Evolutionary conservation across 2,113 vertebrate genomes (phyloP), one percentile per base, ranked within the genome.

Genomic region (Neogobius melanostomus): DNA sequence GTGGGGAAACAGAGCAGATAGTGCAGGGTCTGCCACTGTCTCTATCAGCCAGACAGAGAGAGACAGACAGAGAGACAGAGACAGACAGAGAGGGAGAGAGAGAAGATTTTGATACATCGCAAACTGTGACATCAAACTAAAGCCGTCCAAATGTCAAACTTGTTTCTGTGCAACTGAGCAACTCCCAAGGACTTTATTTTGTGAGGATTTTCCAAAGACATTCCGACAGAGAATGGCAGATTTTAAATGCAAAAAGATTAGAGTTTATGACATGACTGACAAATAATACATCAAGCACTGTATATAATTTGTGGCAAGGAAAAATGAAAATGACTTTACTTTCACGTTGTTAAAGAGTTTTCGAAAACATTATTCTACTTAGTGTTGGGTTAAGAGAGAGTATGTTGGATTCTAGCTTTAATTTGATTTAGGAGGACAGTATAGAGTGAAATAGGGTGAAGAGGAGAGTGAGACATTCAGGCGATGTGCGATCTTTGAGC

Each of bases 1-100:
- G 65, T 70, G 75, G 78, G 61, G 77, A 71, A 79, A 73, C 53
- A 28, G 45, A 64, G 36, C 77, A 79, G 64, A 76, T 53, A 77
- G 16, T 4, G 6, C 5, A 1, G 46, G 8, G 69, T 77, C 71
- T 82, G 76, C 46, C 69, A 69, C 72, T 72, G 62, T 46, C 65
- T 46, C 68, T 16, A 36, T 36, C 60, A 42, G 64, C 52, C 76
- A 83, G 74, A 59, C 56, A 59, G 56, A 59, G 28, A 42, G 17
- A 59, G 56, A 59, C 11, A 71, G n/a, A n/a, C n/a, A n/a, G n/a
- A n/a, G n/a, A n/a, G n/a, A n/a, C n/a, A n/a, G n/a, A n/a, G n/a
- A n/a, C n/a, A n/a, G n/a, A n/a, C n/a, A n/a, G 51, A 69, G 53
- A 52, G 15, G 28, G 46, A 57, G 54, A 36, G 21, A 10, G 54